phyloP scores from a whole-genome alignment of 2,888 invertebrate genomes.

The Caenorhabditis sp. region DNA sequence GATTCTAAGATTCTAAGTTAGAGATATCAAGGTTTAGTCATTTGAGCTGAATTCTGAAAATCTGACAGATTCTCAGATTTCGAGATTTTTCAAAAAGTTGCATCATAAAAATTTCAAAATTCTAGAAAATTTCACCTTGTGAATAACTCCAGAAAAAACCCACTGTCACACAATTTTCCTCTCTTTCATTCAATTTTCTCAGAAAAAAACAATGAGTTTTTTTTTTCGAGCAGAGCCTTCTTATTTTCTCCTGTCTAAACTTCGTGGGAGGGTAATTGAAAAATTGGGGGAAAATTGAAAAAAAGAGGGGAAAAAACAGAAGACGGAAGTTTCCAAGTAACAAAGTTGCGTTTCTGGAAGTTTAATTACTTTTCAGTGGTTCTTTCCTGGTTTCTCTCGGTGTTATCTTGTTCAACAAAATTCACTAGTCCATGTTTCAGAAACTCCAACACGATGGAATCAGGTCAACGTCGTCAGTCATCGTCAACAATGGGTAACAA shows the following conservation, averaged over 20 bases:
- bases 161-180: neutral
- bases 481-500: constrained; percentile 37
- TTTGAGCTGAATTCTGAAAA: too few species aligned
- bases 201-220: constrained; percentile 1
- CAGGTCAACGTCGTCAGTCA: neutral
- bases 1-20: too few species aligned
- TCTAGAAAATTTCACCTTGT: too few species aligned
- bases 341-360: neutral
- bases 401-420: too few species aligned
- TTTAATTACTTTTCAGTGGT: too few species aligned
- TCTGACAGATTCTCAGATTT: too few species aligned
- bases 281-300: constrained; percentile 10
- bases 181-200: constrained; percentile 10
- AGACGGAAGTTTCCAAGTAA: neutral
- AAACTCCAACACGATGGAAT: constrained; percentile 4
- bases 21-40: too few species aligned
- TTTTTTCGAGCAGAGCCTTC: too few species aligned
- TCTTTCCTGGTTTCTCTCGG: too few species aligned
- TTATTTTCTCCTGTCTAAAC: constrained; percentile 10
- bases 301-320: neutral
- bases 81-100: too few species aligned
- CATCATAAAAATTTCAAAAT: too few species aligned
- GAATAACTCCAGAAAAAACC: neutral
- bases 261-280: constrained; percentile 26
- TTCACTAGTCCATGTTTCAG: constrained; percentile 15